Evolutionary conservation across 2,113 vertebrate genomes (phyloP), one percentile per base, ranked within the genome.

Genomic region (Ameiurus melas): DNA sequence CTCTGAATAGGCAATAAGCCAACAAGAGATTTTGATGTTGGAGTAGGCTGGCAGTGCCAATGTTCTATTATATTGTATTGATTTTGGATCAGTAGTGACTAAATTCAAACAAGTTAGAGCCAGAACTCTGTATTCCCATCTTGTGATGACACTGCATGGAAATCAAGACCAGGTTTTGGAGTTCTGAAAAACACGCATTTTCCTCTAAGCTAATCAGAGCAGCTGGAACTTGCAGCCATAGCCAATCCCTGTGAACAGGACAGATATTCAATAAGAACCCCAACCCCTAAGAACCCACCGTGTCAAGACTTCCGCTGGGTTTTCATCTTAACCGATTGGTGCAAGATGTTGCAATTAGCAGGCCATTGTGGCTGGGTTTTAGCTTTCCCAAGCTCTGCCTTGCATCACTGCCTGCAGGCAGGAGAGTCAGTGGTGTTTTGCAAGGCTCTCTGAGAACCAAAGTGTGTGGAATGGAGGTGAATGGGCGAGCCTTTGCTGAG

Each of bases 151-250:
- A 86, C 60, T 60, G 57, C 17, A 8, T 36, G 70, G 86, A 89
- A 90, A 89, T 90, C 73, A 89, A 86, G 60, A 79, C 84, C 92
- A 89, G 90, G 90, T 89, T 92, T 92, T 87, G 93, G 91, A 91
- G 91, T 90, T 88, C 86, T 93, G 91, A 95, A 92, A 94, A 95
- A 95, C 94, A 94, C 89, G 92, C 88, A 94, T 95, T 95, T 96
- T 95, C 95, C 92, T 92, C 93, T 91, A 92, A 91, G 94, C 95
- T 95, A 95, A 91, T 88, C 94, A 91, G 88, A 91, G 91, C 92
- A 95, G 94, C 95, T 94, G 94, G 94, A 95, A 95, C 93, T 94
- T 95, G 94, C 94, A 94, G 92, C 89, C 84, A 88, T 82, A 62
- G 83, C 57, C 85, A 66, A 89, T 91, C 84, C 87, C 80, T 90